phyloP scores from a whole-genome alignment of 2,888 invertebrate species.

The Drosophila mercatorum region DNA sequence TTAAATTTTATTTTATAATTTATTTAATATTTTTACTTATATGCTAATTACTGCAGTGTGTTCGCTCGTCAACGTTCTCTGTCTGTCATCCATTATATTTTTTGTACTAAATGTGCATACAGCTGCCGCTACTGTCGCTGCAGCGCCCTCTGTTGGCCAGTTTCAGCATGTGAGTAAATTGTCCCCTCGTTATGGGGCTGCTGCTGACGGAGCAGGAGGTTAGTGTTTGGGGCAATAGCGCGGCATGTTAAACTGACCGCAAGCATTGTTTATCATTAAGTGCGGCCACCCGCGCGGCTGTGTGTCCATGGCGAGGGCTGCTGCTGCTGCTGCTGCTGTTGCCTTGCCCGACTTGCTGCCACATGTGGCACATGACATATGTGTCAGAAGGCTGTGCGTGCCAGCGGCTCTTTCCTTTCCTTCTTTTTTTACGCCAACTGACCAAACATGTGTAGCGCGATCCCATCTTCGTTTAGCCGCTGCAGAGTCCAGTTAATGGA shows the following conservation, averaged over 20 bases:
- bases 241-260: conserved; percentile 82
- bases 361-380: conserved; percentile 75
- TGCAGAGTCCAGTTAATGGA: conserved; percentile 56
- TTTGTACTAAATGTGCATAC: conserved; percentile 27
- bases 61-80: not conserved
- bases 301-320: too few species aligned
- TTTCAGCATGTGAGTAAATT: conserved; percentile 80
- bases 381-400: conserved; percentile 41
- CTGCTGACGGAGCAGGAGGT: conserved; percentile 4
- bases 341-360: conserved; percentile 42
- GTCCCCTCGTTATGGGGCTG: conserved; percentile 72
- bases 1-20: too few species aligned
- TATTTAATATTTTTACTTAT: too few species aligned
- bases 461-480: conserved; percentile 35
- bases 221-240: conserved; percentile 72
- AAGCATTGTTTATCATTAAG: conserved; percentile 83
- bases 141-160: conserved; percentile 53
- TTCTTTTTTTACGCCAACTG: conserved; percentile 8
- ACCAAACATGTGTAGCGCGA: conserved; percentile 60
- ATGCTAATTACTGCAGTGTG: conserved; percentile 1
- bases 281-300: conserved; percentile 42
- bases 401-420: conserved; percentile 16
- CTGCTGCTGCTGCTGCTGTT: not conserved
- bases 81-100: not conserved
- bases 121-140: conserved; percentile 15